Conservation (phyloP, 2,113 vertebrate species). For the Meriones unguiculatus region DNA sequence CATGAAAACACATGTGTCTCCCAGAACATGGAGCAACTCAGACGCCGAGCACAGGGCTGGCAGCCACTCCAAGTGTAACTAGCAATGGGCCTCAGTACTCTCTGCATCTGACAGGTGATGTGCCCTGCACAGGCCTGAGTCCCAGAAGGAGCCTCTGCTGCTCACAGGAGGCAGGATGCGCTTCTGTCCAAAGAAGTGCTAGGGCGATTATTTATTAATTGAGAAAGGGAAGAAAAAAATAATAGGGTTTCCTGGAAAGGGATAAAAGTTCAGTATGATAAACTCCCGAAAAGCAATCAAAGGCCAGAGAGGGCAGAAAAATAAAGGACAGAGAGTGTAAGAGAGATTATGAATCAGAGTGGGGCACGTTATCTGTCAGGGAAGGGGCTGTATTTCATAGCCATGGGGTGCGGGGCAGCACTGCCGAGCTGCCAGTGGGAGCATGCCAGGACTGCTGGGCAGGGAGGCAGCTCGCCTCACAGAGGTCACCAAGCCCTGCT, state of each 20-base stretch:
- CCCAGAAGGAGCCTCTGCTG: not conserved
- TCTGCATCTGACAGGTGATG: not conserved
- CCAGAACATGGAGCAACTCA: not conserved
- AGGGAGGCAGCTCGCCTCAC: not conserved
- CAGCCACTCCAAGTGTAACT: not conserved
- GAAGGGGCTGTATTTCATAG: not conserved
- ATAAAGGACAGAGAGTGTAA: conserved; percentile 63
- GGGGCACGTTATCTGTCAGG: not conserved
- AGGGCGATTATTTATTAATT: conserved; percentile 78
- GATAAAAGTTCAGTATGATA: conserved; percentile 81
- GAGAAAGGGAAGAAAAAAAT: conserved; percentile 74
- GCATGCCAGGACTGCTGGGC: not conserved
- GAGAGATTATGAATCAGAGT: conserved; percentile 70
- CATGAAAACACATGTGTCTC: not conserved
- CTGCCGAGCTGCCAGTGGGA: not conserved
- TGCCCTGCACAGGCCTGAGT: not conserved
- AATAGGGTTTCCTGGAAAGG: conserved; percentile 81
- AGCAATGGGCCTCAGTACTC: not conserved
- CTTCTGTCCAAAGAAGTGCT: conserved; percentile 70
- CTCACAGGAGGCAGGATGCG: conserved; percentile 52
- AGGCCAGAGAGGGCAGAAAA: conserved; percentile 76
- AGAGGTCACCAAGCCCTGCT: conserved; percentile 9
- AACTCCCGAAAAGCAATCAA: conserved; percentile 79
- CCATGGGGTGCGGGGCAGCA: not conserved
- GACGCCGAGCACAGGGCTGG: fast-evolving